phyloP scores from a whole-genome alignment of 92 coral and sea anemone genomes.

The Phymanthus crucifer region DNA sequence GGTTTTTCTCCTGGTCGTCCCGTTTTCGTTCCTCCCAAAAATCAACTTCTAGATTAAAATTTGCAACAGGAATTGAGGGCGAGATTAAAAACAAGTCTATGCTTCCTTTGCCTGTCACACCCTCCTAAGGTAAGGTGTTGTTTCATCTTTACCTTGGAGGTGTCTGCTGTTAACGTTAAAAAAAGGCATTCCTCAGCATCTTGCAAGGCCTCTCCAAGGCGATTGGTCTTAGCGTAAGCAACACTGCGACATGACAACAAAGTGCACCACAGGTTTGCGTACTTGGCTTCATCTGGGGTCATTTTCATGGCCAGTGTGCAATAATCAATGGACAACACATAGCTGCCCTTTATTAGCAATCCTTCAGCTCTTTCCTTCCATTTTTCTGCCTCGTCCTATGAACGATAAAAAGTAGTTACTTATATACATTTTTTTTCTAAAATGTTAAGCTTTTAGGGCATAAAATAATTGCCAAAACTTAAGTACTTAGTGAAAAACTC shows the following conservation, averaged over 20 bases:
- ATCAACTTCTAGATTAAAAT: no score
- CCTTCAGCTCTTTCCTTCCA: conserved; percentile 88
- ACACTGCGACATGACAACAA: conserved; percentile 46
- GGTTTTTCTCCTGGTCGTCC: no score
- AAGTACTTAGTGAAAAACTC: background rate
- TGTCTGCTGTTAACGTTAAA: conserved; percentile 4
- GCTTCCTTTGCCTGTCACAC: no score
- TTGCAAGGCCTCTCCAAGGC: conserved; percentile 32
- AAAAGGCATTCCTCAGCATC: conserved; percentile 48
- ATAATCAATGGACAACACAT: conserved; percentile 46
- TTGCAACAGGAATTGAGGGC: no score
- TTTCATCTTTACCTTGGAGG: conserved; percentile 42
- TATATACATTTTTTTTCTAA: no score
- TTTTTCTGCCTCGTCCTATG: conserved; percentile 69
- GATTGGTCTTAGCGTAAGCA: conserved; percentile 31
- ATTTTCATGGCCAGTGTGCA: conserved; percentile 65
- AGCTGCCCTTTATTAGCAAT: conserved; percentile 60
- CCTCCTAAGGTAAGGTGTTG: no score
- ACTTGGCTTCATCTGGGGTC: conserved; percentile 7
- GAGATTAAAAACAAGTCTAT: no score
- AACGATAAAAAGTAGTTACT: background rate
- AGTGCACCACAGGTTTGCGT: conserved; percentile 32
- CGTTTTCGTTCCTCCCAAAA: no score
- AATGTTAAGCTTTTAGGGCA: no score
- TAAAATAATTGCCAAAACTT: no score